Conservation (phyloP, 2,888 invertebrate species). For the Laothoe populi region DNA sequence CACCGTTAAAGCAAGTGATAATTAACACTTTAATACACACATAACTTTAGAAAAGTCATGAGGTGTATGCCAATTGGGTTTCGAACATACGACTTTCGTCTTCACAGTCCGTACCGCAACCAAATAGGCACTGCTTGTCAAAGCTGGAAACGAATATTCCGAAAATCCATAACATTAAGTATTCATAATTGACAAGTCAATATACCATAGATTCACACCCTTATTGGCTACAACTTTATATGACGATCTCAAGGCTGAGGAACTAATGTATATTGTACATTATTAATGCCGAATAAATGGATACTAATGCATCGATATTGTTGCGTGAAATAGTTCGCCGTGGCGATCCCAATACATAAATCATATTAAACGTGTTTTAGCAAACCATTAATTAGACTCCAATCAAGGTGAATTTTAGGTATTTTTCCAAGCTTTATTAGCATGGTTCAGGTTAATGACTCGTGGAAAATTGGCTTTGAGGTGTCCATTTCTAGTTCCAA, state of each 20-base stretch:
- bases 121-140: too few relatives aligned
- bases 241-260: not conserved
- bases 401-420: not conserved
- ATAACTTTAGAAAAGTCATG: too few relatives aligned
- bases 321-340: not conserved
- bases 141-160: not conserved
- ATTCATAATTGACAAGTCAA: not conserved
- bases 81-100: too few relatives aligned
- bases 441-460: not conserved
- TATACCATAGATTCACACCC: not conserved
- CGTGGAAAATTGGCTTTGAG: not conserved
- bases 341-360: constrained; percentile 10
- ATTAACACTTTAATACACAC: too few relatives aligned
- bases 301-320: not conserved
- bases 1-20: too few relatives aligned
- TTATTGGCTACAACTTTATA: not conserved
- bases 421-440: not conserved
- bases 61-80: too few relatives aligned
- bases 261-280: constrained; percentile 9
- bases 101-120: too few relatives aligned
- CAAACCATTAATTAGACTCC: not conserved
- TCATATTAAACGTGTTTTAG: constrained; percentile 12
- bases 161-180: not conserved
- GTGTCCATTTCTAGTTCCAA: not conserved
- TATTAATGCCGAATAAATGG: constrained; percentile 8